Evolutionary conservation across 1,140 invertebrate genomes (phyloP).

Genomic region (Antheraea mylitta): DNA sequence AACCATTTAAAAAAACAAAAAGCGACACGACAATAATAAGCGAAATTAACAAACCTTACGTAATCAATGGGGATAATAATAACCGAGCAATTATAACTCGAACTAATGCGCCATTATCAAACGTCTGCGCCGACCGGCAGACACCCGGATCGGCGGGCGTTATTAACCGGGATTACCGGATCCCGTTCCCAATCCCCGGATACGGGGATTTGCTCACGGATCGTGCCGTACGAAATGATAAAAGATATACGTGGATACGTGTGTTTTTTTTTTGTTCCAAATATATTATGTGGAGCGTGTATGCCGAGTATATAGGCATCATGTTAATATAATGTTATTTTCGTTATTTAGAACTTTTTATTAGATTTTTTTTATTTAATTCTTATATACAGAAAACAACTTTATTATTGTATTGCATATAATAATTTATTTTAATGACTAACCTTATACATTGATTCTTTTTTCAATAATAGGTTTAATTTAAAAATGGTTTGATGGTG

Average conservation of each 20-base stretch:
- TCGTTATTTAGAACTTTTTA: neutral
- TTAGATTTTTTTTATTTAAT: too few species aligned
- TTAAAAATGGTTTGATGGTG: too few species aligned
- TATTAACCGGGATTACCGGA: conserved; percentile 76
- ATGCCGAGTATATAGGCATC: neutral
- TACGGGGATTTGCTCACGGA: conserved; percentile 71
- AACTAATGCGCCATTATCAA: conserved; percentile 62
- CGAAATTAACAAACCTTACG: conserved; percentile 18
- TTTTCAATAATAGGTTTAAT: too few species aligned
- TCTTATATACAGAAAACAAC: too few species aligned
- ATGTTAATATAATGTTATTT: neutral
- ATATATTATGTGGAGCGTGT: conserved; percentile 1
- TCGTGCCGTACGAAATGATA: conserved; percentile 65
- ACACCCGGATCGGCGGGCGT: conserved; percentile 37
- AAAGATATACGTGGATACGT: conserved; percentile 62
- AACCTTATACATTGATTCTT: too few species aligned
- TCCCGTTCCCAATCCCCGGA: conserved; percentile 60
- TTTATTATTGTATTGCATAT: too few species aligned
- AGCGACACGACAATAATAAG: neutral
- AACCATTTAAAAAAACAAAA: conserved; percentile 2
- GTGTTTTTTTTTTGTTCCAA: conserved; percentile 20
- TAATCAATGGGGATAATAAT: conserved; percentile 38
- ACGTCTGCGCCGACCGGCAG: conserved; percentile 33
- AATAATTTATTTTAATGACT: too few species aligned
- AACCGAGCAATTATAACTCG: conserved; percentile 65